Evolutionary conservation across 2,888 invertebrate species (phyloP), one percentile per base, ranked within the genome.

Genomic region (Oscheius sp.): DNA sequence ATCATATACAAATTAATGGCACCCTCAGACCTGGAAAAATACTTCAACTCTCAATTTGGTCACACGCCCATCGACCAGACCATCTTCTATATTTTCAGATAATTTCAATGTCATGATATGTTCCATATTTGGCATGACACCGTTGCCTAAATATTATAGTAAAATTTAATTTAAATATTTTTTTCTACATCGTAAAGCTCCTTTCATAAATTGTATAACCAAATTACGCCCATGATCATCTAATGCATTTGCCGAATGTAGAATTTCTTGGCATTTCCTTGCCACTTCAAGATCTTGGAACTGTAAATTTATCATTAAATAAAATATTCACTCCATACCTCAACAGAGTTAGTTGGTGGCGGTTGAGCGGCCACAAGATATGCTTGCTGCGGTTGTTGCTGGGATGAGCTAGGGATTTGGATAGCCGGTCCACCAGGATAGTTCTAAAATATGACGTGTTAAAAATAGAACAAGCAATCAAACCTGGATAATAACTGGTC

Each of bases 151-250:
- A 29, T 9, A 46, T 1, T 21, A 13, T 3, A 18, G 2, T 53
- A 55, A 27, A 53, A 18, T 7, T 49, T 49, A 16, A 49, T n/a
- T n/a, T n/a, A 35, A 35, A 35, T 3, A 35, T 3, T 9, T 3
- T 6, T 21, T 12, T n/a, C 16, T 21, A 59, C 49, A 89, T 94
- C 94, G 94, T 90, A 96, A 92, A 9, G 95, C 94, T n/a, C 97
- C 98, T 66, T 96, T 96, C 95, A 98, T 97, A 88, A 98, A 98
- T 80, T 96, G 96, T 43, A 98, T 92, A 88, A 98, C 98, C 68
- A 98, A 93, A 70, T 96, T 96, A 89, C 98, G 98, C 89, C 98
- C 97, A 0, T 96, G 95, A 81, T 96, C 91, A 2, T 96, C 96
- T 69, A 98, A 96, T 88, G 94, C 93, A 89, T 97, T 97, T 49